Conservation (phyloP, 1,140 invertebrate genomes). For the Pemphigus obesinymphae region DNA sequence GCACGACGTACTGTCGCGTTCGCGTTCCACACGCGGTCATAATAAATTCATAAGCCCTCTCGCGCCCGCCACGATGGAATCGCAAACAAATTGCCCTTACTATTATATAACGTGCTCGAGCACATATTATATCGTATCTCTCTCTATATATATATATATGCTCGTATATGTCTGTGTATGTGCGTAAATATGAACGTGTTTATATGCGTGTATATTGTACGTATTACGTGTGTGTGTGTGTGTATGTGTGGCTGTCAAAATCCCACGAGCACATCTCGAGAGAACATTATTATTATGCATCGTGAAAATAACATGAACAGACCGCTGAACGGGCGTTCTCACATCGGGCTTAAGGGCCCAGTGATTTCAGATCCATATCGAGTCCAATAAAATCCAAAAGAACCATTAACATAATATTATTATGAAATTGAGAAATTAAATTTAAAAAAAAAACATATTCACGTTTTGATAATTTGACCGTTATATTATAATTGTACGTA, state of each 20-base stretch:
- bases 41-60: constrained; percentile 40
- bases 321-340: not conserved
- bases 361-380: not conserved
- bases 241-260: not conserved
- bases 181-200: too few species aligned
- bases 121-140: not conserved
- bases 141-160: not conserved
- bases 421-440: too few species aligned
- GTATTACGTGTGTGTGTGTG: not conserved
- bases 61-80: constrained; percentile 1
- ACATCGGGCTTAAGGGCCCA: not conserved
- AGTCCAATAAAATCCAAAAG: too few species aligned
- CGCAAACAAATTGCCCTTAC: constrained; percentile 35
- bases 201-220: not conserved
- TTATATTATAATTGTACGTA: too few species aligned
- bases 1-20: constrained; percentile 32
- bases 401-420: too few species aligned
- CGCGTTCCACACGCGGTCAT: constrained; percentile 31
- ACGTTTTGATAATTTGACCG: too few species aligned
- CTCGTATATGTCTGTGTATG: not conserved
- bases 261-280: not conserved
- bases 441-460: too few species aligned
- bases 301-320: not conserved
- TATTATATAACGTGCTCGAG: constrained; percentile 8
- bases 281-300: not conserved